A percentile compares a stretch with the other conserved stretches of the same genome.
These are phyloP conservation scores for Acleris sparsana DNA, from an alignment of 2,888 invertebrate genomes.

Conservation along the genomic window DNA sequence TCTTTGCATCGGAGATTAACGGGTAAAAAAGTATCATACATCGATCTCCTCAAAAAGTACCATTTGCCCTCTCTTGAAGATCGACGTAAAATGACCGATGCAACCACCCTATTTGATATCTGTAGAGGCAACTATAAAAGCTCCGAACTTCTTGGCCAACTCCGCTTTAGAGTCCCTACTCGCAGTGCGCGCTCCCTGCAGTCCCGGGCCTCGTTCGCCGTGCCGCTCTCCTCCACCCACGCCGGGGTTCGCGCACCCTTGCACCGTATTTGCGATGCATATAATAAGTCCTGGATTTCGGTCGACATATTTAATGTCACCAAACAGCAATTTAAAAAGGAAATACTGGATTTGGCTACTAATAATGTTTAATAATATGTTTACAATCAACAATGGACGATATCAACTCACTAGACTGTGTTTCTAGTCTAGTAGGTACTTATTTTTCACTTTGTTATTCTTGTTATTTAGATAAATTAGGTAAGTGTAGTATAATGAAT, in stretches of 20 bases:
- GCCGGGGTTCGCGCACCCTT: neutral
- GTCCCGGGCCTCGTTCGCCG: slow-evolving; percentile 5
- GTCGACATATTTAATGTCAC: neutral
- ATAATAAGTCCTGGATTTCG: neutral
- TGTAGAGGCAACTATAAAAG: neutral
- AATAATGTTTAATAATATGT: neutral
- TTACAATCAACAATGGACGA: too few species aligned
- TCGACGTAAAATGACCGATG: slow-evolving; percentile 5
- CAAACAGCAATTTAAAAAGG: neutral
- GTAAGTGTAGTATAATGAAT: too few species aligned
- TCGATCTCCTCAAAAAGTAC: slow-evolving; percentile 2
- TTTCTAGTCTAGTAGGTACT: too few species aligned
- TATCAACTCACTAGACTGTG: too few species aligned
- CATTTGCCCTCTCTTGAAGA: slow-evolving; percentile 8
- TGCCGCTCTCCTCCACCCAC: slow-evolving; percentile 2
- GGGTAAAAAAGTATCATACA: neutral
- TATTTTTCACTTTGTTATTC: too few species aligned
- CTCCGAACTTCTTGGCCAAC: slow-evolving; percentile 4
- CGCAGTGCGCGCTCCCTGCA: neutral
- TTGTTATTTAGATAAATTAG: too few species aligned
- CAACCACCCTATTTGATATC: neutral
- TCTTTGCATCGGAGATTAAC: slow-evolving; percentile 2
- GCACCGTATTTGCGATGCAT: neutral
- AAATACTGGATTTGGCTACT: neutral
- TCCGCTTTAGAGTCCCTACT: neutral